phyloP scores from a whole-genome alignment of 1,140 invertebrate species.

The Mactra quadrangularis region DNA sequence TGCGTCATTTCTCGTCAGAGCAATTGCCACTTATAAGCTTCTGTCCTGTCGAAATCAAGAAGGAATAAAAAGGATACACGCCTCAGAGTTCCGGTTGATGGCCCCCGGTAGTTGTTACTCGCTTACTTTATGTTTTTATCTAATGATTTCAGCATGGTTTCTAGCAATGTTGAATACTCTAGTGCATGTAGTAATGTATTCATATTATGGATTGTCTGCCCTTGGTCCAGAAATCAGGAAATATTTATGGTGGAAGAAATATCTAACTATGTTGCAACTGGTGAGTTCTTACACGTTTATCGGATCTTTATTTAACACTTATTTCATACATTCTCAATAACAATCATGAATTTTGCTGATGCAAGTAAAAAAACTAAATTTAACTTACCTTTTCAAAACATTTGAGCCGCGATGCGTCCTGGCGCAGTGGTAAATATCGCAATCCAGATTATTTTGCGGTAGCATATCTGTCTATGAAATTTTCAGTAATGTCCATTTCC shows the following conservation, averaged over 20 bases:
- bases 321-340: no score
- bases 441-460: no score
- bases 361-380: background rate
- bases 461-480: no score
- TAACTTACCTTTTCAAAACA: conserved; percentile 56
- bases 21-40: no score
- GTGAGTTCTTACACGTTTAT: conserved; percentile 58
- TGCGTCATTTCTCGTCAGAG: no score
- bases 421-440: no score
- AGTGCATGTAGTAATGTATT: conserved; percentile 92
- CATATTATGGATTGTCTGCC: conserved; percentile 88
- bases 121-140: background rate
- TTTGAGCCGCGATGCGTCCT: no score
- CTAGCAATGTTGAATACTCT: conserved; percentile 87
- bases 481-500: no score
- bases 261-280: conserved; percentile 79
- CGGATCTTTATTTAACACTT: background rate
- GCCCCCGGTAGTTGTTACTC: background rate
- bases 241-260: conserved; percentile 84
- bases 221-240: conserved; percentile 81
- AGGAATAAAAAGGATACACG: no score
- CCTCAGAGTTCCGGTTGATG: background rate
- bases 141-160: conserved; percentile 68
- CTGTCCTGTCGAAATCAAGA: no score
- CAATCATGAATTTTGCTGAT: background rate